Base-by-base conservation (phyloP, 2,113 vertebrate genomes). In the Phylloscopus trochilus region DNA sequence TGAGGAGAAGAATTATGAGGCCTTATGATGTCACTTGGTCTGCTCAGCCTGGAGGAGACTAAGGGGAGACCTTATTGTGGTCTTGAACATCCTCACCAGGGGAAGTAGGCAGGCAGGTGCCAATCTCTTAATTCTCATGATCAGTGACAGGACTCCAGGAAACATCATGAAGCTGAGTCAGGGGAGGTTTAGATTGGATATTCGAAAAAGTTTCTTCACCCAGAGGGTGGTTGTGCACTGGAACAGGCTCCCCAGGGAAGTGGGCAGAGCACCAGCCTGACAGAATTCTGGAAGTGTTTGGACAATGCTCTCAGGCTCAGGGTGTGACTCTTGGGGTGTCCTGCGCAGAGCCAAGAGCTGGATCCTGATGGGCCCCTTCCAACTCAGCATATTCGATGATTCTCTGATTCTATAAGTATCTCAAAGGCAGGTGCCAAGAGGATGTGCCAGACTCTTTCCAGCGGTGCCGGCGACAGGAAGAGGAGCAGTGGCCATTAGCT, bases 1-100 rank as follows among this genome's bases (percentile, higher is more conserved):
- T 15, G n/a, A 67, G 10, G 27, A 46, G n/a, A 47, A 70, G 60
- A 22, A 3, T 11, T 82, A n/a, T 18, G 13, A 60, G 28, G 28
- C 5, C 18, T 84, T 55, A 28, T 8, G 37, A 20, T 26, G 23
- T 13, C 28, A 46, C 20, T 12, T 30, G 20, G 20, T 89, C 6
- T 41, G 16, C n/a, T 53, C 30, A 60, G 46, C 30, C 20, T 46
- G 46, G 19, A 62, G 20, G 23, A 82, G 24, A 52, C 31, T 52
- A 44, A 59, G 10, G 22, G 44, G 33, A 43, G 46, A 30, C 11
- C 46, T 21, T 21, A n/a, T 2, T n/a, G n/a, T 30, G 41, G 47
- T 33, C 28, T 39, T 37, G 62, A 53, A 22, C 13, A 22, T 82
- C 11, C 28, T 60, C 15, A 10, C 0, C 0, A 35, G 24, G 24